These are phyloP conservation scores for Subacronicta megacephala DNA, from an alignment of 2,888 invertebrate genomes.

Conservation along the genomic window DNA sequence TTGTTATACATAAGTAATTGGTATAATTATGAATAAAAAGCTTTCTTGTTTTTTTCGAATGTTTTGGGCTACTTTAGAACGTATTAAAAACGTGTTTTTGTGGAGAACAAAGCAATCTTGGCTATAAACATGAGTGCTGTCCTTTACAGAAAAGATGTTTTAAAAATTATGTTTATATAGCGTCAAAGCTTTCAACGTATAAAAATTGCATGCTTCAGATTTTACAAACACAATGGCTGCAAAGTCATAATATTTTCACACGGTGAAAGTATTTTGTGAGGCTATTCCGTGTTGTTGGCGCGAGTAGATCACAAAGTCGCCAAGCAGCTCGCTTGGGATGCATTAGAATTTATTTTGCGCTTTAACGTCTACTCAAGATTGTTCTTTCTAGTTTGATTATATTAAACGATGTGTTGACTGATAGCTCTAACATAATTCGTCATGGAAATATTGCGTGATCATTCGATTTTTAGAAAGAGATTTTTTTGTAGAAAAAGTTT, in stretches of 20 bases:
- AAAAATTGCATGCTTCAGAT: conserved; percentile 46
- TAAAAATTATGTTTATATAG: conserved; percentile 40
- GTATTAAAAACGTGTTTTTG: conserved; percentile 48
- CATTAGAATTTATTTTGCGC: conserved; percentile 62
- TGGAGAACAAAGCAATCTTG: conserved; percentile 44
- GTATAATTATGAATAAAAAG: no score
- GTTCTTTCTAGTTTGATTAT: conserved; percentile 41
- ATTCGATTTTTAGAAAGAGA: no score
- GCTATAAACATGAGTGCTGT: conserved; percentile 49
- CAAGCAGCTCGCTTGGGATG: conserved; percentile 57
- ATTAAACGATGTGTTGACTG: conserved; percentile 50
- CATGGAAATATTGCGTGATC: no score
- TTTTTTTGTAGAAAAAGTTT: no score
- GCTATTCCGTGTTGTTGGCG: conserved; percentile 29
- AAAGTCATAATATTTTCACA: conserved; percentile 44
- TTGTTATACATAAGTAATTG: no score
- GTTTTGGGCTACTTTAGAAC: conserved; percentile 32
- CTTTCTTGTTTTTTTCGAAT: conserved; percentile 45
- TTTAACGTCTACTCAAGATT: conserved; percentile 29
- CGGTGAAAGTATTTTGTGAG: conserved; percentile 28
- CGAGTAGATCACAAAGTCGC: conserved; percentile 46
- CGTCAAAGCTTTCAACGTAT: conserved; percentile 44
- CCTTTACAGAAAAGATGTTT: conserved; percentile 31
- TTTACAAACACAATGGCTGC: conserved; percentile 45
- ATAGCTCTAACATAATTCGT: no score